These are phyloP conservation scores for Drosophila ananassae DNA, from an alignment of 1,140 invertebrate species.

Conservation along the genomic window DNA sequence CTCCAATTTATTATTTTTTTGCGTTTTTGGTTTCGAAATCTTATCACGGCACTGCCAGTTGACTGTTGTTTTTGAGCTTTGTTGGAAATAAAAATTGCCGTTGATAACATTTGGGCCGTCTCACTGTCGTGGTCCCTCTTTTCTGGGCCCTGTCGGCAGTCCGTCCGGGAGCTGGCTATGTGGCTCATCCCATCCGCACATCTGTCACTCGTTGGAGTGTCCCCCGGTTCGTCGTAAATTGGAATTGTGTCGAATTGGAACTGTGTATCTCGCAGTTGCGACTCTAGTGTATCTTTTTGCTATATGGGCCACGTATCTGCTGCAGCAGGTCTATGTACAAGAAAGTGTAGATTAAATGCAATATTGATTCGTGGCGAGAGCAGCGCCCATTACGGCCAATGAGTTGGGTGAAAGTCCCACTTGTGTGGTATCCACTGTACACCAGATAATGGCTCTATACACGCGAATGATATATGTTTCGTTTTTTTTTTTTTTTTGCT, in stretches of 20 bases:
- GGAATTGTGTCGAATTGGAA: constrained; percentile 44
- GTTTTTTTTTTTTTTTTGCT: neutral
- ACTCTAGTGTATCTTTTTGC: constrained; percentile 26
- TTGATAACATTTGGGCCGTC: constrained; percentile 61
- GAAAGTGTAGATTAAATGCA: constrained; percentile 24
- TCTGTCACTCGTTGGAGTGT: constrained; percentile 31
- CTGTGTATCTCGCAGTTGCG: constrained; percentile 29
- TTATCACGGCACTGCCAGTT: constrained; percentile 56
- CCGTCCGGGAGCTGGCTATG: constrained; percentile 28
- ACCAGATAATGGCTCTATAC: constrained; percentile 31
- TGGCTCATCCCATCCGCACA: constrained; percentile 36
- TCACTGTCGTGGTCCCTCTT: constrained; percentile 22
- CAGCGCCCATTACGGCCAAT: neutral
- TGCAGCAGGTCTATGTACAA: constrained; percentile 10
- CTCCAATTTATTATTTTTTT: constrained; percentile 16
- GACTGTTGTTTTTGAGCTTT: constrained; percentile 76
- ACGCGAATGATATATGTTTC: constrained; percentile 23
- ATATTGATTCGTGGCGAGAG: constrained; percentile 10
- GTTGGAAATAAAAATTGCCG: constrained; percentile 60
- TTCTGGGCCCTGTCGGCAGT: constrained; percentile 18
- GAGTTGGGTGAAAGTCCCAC: constrained; percentile 20
- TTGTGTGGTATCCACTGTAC: constrained; percentile 34
- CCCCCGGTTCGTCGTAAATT: constrained; percentile 28
- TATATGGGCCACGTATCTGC: constrained; percentile 38
- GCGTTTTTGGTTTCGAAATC: constrained; percentile 53